A percentile compares a stretch with the other conserved stretches of the same genome.
These are phyloP conservation scores for Phoenoteleia sp. DNA, from an alignment of 2,888 invertebrate species.

Conservation along the genomic window DNA sequence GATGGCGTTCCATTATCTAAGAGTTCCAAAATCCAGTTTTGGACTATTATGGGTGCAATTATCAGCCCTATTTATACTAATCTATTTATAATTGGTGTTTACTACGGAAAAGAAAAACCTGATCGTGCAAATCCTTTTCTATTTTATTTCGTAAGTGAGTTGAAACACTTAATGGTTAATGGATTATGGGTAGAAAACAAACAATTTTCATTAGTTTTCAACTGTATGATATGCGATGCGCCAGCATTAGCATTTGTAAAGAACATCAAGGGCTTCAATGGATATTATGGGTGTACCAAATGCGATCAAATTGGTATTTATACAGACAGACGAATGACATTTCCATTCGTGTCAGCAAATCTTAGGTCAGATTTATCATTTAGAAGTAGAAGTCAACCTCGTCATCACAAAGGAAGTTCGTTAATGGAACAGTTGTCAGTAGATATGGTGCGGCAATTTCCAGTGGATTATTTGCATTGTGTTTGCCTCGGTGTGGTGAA, in stretches of 20 bases:
- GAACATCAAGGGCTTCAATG: too few relatives aligned
- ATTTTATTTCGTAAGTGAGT: constrained; percentile 3
- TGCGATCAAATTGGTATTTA: neutral
- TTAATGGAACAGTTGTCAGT: neutral
- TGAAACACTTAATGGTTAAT: neutral
- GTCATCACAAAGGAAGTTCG: neutral
- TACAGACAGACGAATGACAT: neutral
- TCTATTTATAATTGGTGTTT: too few relatives aligned
- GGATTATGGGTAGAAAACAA: neutral
- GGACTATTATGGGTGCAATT: too few relatives aligned
- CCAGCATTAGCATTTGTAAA: too few relatives aligned
- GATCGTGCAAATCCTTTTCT: neutral
- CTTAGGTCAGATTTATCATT: neutral
- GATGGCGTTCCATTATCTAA: too few relatives aligned
- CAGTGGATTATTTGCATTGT: neutral
- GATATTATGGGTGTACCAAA: neutral
- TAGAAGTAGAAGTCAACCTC: neutral
- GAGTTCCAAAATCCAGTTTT: too few relatives aligned
- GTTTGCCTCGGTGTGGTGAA: too few relatives aligned
- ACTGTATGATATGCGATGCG: neutral
- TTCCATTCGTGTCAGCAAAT: neutral
- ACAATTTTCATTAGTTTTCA: neutral
- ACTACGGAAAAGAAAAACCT: too few relatives aligned
- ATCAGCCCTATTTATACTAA: too few relatives aligned
- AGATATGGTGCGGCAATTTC: neutral